Evolutionary conservation across 2,888 invertebrate species (phyloP).

Genomic region (Pachymerium ferrugineum): DNA sequence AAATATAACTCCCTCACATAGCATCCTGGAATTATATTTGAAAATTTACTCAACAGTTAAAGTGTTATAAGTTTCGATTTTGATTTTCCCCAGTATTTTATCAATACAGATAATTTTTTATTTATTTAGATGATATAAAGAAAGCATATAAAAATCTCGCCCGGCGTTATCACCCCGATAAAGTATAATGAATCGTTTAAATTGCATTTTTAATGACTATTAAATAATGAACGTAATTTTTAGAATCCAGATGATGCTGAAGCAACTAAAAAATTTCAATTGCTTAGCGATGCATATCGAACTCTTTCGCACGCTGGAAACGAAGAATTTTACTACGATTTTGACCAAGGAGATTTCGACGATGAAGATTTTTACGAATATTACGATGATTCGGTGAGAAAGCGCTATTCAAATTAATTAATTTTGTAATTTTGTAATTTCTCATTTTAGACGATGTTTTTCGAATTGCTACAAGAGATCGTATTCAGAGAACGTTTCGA

Average conservation of each 20-base stretch:
- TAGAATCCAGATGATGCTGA: not conserved
- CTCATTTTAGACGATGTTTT: not conserved
- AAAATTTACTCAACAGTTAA: not conserved
- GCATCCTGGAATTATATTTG: not conserved
- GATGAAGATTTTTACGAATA: too few species aligned
- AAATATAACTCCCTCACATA: not conserved
- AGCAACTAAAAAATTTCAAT: not conserved
- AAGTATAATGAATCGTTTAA: not conserved
- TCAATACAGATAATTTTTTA: not conserved
- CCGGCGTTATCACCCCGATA: not conserved
- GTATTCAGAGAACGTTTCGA: not conserved
- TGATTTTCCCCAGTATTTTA: not conserved
- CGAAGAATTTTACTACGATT: not conserved
- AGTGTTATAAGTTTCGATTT: not conserved
- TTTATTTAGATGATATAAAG: not conserved
- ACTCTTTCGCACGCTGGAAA: not conserved
- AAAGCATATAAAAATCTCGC: not conserved
- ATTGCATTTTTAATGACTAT: not conserved
- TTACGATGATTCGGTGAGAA: not conserved
- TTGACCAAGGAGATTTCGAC: too few species aligned
- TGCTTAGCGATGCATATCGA: not conserved
- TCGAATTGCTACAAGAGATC: not conserved
- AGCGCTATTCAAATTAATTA: too few species aligned
- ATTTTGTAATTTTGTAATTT: too few species aligned
- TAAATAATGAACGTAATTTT: not conserved